Percentiles rank a stretch among this genome's conserved stretches.
phyloP scores from a whole-genome alignment of 2,797 vertebrate species.

The Siniperca obscura region DNA sequence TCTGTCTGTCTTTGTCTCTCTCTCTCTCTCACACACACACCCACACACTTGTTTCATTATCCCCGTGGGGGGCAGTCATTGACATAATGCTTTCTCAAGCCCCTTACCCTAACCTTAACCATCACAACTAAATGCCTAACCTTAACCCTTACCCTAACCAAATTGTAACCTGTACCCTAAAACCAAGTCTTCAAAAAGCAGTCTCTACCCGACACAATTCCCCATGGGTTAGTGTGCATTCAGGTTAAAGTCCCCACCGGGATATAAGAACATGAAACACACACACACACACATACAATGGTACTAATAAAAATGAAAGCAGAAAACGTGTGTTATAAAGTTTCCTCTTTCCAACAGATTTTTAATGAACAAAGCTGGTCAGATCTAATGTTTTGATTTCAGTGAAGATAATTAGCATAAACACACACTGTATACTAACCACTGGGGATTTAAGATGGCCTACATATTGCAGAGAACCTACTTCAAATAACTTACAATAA shows the following conservation, averaged over 20 bases:
- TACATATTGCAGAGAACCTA: conserved; percentile 7
- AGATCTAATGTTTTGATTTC: neutral
- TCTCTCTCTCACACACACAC: no score
- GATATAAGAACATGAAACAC: neutral
- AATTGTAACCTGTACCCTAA: no score
- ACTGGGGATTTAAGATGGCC: neutral
- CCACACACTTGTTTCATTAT: no score
- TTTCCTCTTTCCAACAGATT: neutral
- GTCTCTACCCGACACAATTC: no score
- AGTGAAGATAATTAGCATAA: neutral
- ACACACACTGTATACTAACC: neutral
- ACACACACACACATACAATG: neutral
- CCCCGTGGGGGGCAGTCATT: no score
- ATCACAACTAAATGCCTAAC: no score
- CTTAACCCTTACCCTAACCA: no score
- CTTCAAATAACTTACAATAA: neutral
- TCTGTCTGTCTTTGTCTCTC: neutral
- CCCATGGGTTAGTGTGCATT: no score
- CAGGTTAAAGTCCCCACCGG: no score
- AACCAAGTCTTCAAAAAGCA: no score
- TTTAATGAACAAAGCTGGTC: neutral
- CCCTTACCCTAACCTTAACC: no score
- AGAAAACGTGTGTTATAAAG: neutral
- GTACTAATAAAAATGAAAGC: neutral
- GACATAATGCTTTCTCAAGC: no score